These are phyloP conservation scores for Temnothorax unifasciatus DNA, from an alignment of 2,888 invertebrate species.

Conservation along the genomic window DNA sequence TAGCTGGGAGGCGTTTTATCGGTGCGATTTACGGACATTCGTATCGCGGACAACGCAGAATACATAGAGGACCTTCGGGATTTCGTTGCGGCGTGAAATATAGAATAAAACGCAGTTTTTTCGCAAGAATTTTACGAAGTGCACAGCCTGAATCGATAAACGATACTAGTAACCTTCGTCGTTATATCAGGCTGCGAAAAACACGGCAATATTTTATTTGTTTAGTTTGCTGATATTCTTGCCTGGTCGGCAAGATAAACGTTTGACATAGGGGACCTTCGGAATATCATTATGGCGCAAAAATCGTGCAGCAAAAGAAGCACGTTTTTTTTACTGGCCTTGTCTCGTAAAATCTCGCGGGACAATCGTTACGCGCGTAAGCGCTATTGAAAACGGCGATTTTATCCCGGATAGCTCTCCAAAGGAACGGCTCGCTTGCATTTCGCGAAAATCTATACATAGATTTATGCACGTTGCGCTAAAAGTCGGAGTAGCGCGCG, in stretches of 20 bases:
- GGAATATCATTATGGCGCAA: constrained; percentile 40
- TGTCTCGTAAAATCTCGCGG: constrained; percentile 20
- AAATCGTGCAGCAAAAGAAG: constrained; percentile 27
- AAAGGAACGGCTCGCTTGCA: not conserved
- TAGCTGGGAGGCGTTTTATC: not conserved
- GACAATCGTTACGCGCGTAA: constrained; percentile 37
- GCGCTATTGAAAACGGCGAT: constrained; percentile 31
- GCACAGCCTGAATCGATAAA: constrained; percentile 25
- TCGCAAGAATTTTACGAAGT: constrained; percentile 6
- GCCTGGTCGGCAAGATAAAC: constrained; percentile 25
- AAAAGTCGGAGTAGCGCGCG: constrained; percentile 26
- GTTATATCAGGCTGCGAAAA: not conserved
- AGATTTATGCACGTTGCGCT: constrained; percentile 30
- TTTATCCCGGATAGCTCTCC: constrained; percentile 25
- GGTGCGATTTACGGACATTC: not conserved
- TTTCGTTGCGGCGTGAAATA: constrained; percentile 6
- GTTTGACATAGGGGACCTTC: constrained; percentile 20
- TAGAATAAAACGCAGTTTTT: not conserved
- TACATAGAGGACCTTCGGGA: not conserved
- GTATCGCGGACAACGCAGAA: not conserved
- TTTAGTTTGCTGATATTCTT: constrained; percentile 29
- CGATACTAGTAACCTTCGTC: constrained; percentile 15
- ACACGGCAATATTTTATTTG: constrained; percentile 40
- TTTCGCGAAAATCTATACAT: constrained; percentile 37
- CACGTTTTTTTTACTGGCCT: not conserved